phyloP scores from a whole-genome alignment of 2,113 vertebrate species.

The Brienomyrus longianalis region DNA sequence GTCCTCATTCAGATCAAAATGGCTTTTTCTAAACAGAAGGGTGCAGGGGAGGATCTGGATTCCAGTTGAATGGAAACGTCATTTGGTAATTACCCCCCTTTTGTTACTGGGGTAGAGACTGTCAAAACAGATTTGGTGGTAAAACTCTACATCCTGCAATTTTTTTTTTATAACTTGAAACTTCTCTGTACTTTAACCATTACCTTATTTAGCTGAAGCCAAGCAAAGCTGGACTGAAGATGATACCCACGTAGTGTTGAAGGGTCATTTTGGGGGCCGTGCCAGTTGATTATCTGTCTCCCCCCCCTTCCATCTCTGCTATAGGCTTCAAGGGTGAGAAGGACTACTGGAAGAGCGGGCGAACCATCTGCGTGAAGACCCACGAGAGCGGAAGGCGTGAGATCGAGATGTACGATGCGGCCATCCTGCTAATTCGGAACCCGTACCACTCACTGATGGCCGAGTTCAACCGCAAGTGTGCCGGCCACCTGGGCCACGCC shows the following conservation, averaged over 20 bases:
- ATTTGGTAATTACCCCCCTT: not conserved
- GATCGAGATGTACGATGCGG: slow-evolving; percentile 87
- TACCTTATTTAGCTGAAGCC: not conserved
- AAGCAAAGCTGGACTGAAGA: not conserved
- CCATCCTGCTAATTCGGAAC: slow-evolving; percentile 88
- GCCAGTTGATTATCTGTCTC: not conserved
- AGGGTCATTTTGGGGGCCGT: not conserved
- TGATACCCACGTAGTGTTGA: not conserved
- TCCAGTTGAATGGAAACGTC: not conserved
- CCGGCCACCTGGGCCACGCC: slow-evolving; percentile 90
- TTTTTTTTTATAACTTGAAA: not conserved
- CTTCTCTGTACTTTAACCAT: not conserved
- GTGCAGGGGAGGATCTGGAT: not conserved
- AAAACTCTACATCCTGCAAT: not conserved
- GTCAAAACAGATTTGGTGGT: slow-evolving; percentile 1
- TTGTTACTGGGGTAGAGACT: not conserved
- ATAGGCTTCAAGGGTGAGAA: slow-evolving; percentile 97
- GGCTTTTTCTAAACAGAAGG: not conserved
- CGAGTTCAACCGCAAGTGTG: slow-evolving; percentile 92
- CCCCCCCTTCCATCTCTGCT: not conserved
- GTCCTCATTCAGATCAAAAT: not conserved
- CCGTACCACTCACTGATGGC: slow-evolving; percentile 88
- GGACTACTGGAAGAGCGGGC: slow-evolving; percentile 91
- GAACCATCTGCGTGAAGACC: slow-evolving; percentile 93
- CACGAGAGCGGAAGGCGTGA: slow-evolving; percentile 89